Conservation (phyloP, 2,888 invertebrate species). For the Oxyscelio sp. region DNA sequence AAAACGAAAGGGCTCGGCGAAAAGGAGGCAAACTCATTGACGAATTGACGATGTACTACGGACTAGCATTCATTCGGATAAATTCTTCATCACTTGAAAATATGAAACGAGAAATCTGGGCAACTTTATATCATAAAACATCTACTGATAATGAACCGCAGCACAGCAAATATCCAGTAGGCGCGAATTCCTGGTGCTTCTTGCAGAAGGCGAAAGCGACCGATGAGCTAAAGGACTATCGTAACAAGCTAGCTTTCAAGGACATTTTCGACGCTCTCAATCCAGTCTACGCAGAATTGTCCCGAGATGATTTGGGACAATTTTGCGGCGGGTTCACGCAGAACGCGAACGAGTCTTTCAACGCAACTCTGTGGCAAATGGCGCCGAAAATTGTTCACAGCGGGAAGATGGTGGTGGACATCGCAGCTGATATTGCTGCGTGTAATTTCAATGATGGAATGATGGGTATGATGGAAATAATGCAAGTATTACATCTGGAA, state of each 20-base stretch:
- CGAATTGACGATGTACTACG: constrained; percentile 70
- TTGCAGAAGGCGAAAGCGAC: too few relatives aligned
- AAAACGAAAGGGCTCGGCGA: constrained; percentile 29
- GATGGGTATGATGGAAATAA: background rate
- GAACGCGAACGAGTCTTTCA: too few relatives aligned
- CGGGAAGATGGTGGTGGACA: too few relatives aligned
- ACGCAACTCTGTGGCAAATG: too few relatives aligned
- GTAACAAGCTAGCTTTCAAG: constrained; percentile 50
- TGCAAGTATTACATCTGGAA: background rate
- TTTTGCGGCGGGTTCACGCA: too few relatives aligned
- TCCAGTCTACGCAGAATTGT: constrained; percentile 55
- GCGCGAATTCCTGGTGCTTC: too few relatives aligned
- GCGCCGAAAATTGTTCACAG: too few relatives aligned
- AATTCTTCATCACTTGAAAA: constrained; percentile 56
- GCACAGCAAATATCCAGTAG: too few relatives aligned
- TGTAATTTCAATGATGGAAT: too few relatives aligned
- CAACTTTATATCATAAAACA: constrained; percentile 75
- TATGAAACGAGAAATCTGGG: too few relatives aligned
- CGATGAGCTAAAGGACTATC: constrained; percentile 23
- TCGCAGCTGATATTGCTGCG: too few relatives aligned
- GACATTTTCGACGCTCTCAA: constrained; percentile 45
- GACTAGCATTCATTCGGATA: constrained; percentile 64
- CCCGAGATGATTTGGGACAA: constrained; percentile 53
- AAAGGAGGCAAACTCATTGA: constrained; percentile 61
- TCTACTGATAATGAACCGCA: too few relatives aligned